A percentile compares a stretch with the other conserved stretches of the same genome.
These are phyloP conservation scores for Numida meleagris DNA, from an alignment of 2,113 vertebrate species.

Conservation along the genomic window DNA sequence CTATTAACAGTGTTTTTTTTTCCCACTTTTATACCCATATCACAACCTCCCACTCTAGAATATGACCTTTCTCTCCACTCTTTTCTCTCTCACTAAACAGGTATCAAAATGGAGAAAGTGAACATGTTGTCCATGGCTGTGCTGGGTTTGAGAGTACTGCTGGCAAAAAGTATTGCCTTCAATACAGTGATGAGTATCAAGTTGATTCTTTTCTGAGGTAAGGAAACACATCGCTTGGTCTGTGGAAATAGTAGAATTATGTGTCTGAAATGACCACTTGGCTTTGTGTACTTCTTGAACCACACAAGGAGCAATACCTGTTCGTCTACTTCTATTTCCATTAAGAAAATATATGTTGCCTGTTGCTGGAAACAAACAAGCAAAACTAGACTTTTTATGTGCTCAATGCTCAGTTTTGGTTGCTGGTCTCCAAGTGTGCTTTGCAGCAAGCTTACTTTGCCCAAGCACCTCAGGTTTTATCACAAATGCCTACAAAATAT, in stretches of 20 bases:
- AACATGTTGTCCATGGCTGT: constrained; percentile 79
- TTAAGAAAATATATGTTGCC: background rate
- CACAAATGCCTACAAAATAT: background rate
- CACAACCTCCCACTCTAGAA: background rate
- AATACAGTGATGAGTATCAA: constrained; percentile 84
- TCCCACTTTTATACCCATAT: background rate
- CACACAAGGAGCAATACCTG: background rate
- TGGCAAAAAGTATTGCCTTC: constrained; percentile 84
- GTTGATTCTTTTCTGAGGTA: constrained; percentile 74
- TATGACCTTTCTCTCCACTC: background rate
- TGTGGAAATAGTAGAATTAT: background rate
- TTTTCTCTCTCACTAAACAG: background rate
- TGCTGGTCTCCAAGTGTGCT: background rate
- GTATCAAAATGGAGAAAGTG: background rate
- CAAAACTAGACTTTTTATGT: background rate
- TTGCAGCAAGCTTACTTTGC: background rate
- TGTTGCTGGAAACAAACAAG: background rate
- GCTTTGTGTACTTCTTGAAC: background rate
- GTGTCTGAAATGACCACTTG: background rate
- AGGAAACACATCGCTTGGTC: background rate
- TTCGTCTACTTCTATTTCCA: background rate
- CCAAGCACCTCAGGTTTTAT: background rate
- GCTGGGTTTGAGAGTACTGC: constrained; percentile 81
- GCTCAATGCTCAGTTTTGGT: background rate
- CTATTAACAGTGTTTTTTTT: background rate